A percentile compares a stretch with the other conserved stretches of the same genome.
Conservation (phyloP, 2,797 vertebrate species). For the Intellagama lesueurii region DNA sequence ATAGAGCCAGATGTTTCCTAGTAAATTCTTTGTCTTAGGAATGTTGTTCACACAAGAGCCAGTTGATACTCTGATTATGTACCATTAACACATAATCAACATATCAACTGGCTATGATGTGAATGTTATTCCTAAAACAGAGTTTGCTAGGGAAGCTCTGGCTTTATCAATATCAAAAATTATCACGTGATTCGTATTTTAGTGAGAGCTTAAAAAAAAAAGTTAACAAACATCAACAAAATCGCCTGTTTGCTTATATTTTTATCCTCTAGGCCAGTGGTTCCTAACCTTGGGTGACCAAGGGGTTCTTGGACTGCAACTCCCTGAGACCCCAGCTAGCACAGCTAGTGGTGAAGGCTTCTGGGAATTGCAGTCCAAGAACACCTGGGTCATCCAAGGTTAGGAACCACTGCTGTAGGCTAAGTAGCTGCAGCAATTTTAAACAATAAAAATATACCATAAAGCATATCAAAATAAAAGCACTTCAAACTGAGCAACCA, state of each 20-base stretch:
- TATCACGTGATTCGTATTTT: not conserved
- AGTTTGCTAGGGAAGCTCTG: no score
- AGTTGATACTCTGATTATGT: not conserved
- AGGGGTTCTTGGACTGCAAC: no score
- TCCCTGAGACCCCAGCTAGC: no score
- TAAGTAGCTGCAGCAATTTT: not conserved
- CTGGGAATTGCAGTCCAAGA: no score
- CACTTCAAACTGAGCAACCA: not conserved
- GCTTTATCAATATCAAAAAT: no score
- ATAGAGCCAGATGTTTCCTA: not conserved
- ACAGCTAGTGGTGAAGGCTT: no score
- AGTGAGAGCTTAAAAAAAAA: not conserved
- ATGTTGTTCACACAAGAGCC: not conserved
- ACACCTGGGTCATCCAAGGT: no score
- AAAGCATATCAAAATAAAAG: not conserved
- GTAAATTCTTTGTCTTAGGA: not conserved
- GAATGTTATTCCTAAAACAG: no score
- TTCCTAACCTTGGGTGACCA: no score
- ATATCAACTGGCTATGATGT: no score
- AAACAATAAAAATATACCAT: not conserved
- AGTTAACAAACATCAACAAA: not conserved
- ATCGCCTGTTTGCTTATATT: not conserved
- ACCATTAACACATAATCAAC: no score
- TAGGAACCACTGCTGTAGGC: no score
- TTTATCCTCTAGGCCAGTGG: not conserved